Evolutionary conservation across 2,888 invertebrate species (phyloP).

Genomic region (Gryllus longicercus): DNA sequence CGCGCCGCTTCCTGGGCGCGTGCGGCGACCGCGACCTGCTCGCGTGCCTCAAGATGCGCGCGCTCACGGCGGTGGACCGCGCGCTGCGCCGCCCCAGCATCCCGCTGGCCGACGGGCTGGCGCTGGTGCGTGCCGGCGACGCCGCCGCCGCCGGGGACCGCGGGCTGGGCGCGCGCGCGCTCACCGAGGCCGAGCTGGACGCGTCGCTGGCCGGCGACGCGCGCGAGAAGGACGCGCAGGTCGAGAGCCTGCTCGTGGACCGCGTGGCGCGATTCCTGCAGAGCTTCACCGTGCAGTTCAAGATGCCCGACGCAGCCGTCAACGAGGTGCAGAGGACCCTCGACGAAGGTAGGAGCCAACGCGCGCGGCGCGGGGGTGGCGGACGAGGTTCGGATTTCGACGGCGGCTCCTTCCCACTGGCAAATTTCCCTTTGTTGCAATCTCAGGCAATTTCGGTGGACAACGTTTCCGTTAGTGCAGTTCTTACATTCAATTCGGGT

Average conservation of each 20-base stretch:
- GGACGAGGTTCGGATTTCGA: no score
- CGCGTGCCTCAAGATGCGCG: slow-evolving; percentile 72
- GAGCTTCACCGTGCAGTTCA: slow-evolving; percentile 75
- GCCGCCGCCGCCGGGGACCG: slow-evolving; percentile 43
- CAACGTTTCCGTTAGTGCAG: no score
- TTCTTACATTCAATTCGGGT: no score
- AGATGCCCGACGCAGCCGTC: slow-evolving; percentile 70
- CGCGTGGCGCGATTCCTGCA: slow-evolving; percentile 71
- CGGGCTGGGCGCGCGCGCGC: slow-evolving; percentile 44
- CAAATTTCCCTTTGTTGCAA: no score
- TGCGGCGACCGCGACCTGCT: slow-evolving; percentile 66
- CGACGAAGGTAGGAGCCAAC: slow-evolving; percentile 65
- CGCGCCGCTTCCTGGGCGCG: slow-evolving; percentile 65
- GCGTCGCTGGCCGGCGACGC: slow-evolving; percentile 59
- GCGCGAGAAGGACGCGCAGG: slow-evolving; percentile 67
- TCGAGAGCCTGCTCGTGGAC: slow-evolving; percentile 68
- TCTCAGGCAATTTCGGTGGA: no score
- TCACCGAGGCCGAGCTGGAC: slow-evolving; percentile 47
- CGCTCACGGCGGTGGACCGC: slow-evolving; percentile 66
- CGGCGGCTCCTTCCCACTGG: no score
- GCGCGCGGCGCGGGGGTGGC: not conserved
- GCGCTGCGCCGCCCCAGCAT: slow-evolving; percentile 53
- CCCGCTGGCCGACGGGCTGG: slow-evolving; percentile 61
- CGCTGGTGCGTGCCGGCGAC: slow-evolving; percentile 51
- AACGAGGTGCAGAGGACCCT: slow-evolving; percentile 72